Evolutionary conservation across 2,797 vertebrate genomes (phyloP).

Genomic region (Etheostoma perlongum): DNA sequence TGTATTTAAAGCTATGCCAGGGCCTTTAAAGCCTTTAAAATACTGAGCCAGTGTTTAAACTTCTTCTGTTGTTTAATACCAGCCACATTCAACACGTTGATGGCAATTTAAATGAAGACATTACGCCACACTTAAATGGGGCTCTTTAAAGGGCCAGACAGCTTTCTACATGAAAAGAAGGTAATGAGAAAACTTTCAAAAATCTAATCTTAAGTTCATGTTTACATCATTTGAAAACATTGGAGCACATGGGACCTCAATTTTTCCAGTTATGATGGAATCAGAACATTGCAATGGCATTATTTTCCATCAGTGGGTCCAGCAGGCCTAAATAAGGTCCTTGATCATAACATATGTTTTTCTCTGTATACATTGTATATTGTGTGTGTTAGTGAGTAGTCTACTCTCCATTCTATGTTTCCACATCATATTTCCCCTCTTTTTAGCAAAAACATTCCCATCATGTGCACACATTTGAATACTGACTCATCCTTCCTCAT

Average conservation of each 20-base stretch:
- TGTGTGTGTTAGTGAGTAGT: neutral
- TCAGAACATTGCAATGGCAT: conserved; percentile 53
- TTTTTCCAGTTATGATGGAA: conserved; percentile 47
- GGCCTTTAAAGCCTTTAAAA: neutral
- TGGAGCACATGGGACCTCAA: conserved; percentile 41
- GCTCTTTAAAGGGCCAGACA: neutral
- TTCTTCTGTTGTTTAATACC: neutral
- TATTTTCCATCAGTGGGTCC: conserved; percentile 43
- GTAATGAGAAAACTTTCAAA: conserved; percentile 46
- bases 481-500: conserved; percentile 1
- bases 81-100: neutral
- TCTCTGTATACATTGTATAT: neutral
- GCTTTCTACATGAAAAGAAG: conserved; percentile 7
- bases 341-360: neutral
- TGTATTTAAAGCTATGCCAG: neutral
- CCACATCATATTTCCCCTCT: no score
- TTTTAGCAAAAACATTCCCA: neutral
- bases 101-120: conserved; percentile 16
- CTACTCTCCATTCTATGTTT: neutral
- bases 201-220: conserved; percentile 57
- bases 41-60: neutral
- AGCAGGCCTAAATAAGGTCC: neutral
- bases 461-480: neutral
- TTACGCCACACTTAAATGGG: neutral
- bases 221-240: conserved; percentile 58